Evolutionary conservation across 2,113 vertebrate species (phyloP).

Genomic region (Paradoxurus hermaphroditus): DNA sequence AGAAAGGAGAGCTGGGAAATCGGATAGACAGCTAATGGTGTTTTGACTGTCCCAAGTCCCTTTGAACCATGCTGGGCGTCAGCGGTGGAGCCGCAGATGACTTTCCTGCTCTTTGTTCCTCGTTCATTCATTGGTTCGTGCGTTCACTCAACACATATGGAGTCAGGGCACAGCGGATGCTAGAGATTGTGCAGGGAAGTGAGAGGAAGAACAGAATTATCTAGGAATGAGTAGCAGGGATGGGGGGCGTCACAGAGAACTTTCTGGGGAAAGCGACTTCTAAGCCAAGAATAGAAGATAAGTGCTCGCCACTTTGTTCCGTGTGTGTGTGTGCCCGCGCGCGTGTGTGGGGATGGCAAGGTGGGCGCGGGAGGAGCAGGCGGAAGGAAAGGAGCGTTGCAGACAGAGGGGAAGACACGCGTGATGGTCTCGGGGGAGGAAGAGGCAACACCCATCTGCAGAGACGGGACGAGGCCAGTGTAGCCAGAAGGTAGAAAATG

Average conservation of each 20-base stretch:
- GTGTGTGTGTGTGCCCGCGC: rapidly evolving
- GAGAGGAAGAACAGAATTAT: neutral
- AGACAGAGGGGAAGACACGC: neutral
- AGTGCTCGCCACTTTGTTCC: neutral
- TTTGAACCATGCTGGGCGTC: neutral
- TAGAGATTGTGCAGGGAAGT: neutral
- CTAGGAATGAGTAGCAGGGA: neutral
- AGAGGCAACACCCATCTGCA: neutral
- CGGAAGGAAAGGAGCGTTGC: neutral
- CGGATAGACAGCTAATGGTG: too few species aligned
- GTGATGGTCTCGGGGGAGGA: neutral
- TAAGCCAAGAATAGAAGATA: neutral
- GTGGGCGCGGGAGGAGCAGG: neutral
- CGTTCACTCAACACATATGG: neutral
- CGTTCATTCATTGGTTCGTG: neutral
- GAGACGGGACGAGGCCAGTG: neutral
- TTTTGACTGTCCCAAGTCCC: neutral
- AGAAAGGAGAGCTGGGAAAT: neutral
- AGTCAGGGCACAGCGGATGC: neutral
- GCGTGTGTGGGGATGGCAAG: neutral
- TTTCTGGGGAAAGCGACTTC: neutral
- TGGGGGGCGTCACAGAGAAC: neutral
- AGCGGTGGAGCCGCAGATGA: neutral
- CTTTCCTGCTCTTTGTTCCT: neutral
- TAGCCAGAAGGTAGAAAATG: neutral